These are phyloP conservation scores for Epizoanthus ramosus DNA, from an alignment of 92 coral and sea anemone species.

Conservation along the genomic window DNA sequence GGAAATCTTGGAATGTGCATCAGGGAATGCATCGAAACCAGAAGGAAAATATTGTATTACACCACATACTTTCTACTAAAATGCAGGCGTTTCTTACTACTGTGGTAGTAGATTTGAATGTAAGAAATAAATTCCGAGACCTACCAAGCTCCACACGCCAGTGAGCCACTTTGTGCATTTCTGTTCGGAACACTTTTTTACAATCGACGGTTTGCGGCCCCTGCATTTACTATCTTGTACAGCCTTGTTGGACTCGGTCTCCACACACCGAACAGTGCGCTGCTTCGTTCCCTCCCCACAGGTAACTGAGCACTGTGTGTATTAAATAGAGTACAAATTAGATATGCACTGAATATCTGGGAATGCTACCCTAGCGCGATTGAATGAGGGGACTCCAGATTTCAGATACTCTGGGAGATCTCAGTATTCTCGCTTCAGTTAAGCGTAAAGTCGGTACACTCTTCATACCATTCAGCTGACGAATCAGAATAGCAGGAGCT, in stretches of 20 bases:
- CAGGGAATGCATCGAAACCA: too few relatives aligned
- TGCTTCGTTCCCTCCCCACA: constrained; percentile 37
- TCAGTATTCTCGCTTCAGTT: background rate
- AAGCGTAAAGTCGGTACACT: too few relatives aligned
- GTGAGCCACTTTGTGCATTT: constrained; percentile 35
- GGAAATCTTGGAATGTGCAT: too few relatives aligned
- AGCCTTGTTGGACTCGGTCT: constrained; percentile 16
- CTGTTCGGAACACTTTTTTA: constrained; percentile 10
- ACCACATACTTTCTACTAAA: too few relatives aligned
- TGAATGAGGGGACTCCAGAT: background rate
- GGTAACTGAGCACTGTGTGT: constrained; percentile 32
- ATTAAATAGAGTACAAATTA: background rate
- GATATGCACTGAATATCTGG: background rate
- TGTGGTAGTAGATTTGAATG: background rate
- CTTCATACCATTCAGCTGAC: too few relatives aligned
- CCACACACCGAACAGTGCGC: constrained; percentile 36
- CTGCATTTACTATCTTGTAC: constrained; percentile 17
- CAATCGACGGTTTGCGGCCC: background rate
- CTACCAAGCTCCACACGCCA: constrained; percentile 39
- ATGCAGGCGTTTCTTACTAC: too few relatives aligned
- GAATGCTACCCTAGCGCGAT: too few relatives aligned
- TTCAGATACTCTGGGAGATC: background rate
- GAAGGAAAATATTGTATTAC: too few relatives aligned
- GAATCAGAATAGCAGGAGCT: too few relatives aligned
- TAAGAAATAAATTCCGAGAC: background rate